phyloP scores from a whole-genome alignment of 2,113 vertebrate genomes.

The Condylura cristata region DNA sequence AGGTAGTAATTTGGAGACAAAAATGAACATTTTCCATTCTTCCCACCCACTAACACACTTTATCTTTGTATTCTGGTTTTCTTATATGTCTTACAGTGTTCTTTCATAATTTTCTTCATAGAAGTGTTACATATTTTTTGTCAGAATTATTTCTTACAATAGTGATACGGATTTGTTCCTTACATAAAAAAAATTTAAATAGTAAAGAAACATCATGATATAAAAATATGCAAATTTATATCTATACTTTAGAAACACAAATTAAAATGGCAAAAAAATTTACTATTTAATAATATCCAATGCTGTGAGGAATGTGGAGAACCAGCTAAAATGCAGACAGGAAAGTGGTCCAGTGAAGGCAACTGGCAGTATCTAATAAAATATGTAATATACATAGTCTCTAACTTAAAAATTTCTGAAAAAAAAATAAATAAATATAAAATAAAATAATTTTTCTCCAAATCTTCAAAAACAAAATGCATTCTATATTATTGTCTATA shows the following conservation, averaged over 20 bases:
- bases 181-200: neutral
- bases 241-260: neutral
- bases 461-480: neutral
- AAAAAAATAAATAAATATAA: too few species aligned
- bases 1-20: neutral
- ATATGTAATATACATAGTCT: neutral
- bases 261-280: neutral
- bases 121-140: neutral
- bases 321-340: neutral
- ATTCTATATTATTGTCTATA: neutral
- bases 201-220: neutral
- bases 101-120: neutral
- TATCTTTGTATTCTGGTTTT: neutral
- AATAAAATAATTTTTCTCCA: too few species aligned
- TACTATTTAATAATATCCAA: neutral
- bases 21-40: neutral
- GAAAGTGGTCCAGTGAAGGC: neutral
- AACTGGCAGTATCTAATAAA: neutral
- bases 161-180: neutral
- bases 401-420: neutral
- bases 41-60: neutral
- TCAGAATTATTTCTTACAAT: neutral
- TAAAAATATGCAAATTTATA: neutral
- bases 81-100: neutral
- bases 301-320: neutral